Conservation (phyloP, 2,888 invertebrate species). For the Oeneis ivallda region DNA sequence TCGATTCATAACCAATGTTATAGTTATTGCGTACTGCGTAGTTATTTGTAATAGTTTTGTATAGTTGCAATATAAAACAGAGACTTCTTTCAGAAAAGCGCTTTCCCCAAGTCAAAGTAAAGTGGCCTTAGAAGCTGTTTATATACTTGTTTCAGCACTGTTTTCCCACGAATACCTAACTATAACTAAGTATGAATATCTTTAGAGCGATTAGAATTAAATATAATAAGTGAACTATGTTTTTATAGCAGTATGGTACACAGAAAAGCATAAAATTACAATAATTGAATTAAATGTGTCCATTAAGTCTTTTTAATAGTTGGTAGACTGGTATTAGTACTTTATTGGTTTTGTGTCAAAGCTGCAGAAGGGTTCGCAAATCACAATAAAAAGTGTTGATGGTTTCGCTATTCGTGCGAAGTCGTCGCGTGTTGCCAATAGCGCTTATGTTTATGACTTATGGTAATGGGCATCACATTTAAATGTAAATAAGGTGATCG, state of each 20-base stretch:
- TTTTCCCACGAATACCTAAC: too few species aligned
- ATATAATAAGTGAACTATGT: neutral
- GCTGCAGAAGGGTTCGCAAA: constrained; percentile 16
- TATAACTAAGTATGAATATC: too few species aligned
- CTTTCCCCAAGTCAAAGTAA: too few species aligned
- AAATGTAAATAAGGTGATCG: constrained; percentile 34
- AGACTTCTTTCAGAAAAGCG: too few species aligned
- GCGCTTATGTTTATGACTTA: constrained; percentile 36
- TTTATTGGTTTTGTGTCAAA: constrained; percentile 19
- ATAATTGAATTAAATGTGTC: neutral
- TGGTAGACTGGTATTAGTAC: neutral
- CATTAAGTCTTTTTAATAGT: neutral
- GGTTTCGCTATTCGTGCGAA: constrained; percentile 28
- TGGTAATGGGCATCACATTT: constrained; percentile 38
- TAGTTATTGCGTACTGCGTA: neutral
- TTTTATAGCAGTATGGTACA: too few species aligned
- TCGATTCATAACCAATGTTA: neutral
- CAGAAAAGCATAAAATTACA: too few species aligned
- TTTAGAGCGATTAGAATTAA: neutral
- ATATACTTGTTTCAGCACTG: too few species aligned
- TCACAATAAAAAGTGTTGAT: constrained; percentile 23
- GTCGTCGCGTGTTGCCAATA: constrained; percentile 36
- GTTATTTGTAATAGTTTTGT: neutral
- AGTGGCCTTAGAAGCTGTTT: too few species aligned
- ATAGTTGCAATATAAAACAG: too few species aligned